phyloP scores from a whole-genome alignment of 2,797 vertebrate species.

The Halcyon badia region DNA sequence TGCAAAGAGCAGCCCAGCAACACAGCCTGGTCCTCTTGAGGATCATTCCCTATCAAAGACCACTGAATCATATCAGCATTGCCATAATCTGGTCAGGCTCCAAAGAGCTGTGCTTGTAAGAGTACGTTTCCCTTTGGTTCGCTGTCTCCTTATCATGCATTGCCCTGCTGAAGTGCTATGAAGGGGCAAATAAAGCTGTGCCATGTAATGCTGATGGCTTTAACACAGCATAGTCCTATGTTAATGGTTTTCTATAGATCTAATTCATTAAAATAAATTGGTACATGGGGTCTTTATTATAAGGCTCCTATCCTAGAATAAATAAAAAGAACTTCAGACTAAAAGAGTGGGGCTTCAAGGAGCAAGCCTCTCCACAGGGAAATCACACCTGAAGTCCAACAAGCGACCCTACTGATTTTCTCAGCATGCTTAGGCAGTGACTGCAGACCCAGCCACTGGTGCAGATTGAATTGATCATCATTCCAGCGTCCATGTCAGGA shows the following conservation, averaged over 20 bases:
- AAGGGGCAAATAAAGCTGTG: not conserved
- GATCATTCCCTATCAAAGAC: not conserved
- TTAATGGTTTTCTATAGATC: not conserved
- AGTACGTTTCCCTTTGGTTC: rapidly evolving
- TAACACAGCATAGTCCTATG: not conserved
- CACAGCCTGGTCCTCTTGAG: not conserved
- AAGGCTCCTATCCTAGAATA: not conserved
- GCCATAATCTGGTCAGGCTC: not conserved
- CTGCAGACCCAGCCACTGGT: rapidly evolving
- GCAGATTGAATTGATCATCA: not conserved
- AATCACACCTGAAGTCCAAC: not conserved
- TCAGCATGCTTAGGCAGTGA: not conserved
- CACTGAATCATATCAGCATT: not conserved
- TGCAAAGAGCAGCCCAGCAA: not conserved
- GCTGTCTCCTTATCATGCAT: rapidly evolving
- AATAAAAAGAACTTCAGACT: not conserved
- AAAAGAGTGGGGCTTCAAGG: not conserved
- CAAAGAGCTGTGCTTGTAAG: not conserved
- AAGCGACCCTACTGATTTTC: not conserved
- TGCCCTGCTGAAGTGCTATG: not conserved
- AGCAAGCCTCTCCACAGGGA: not conserved
- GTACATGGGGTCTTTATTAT: not conserved
- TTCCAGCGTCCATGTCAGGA: not conserved
- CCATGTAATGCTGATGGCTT: rapidly evolving
- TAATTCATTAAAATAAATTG: not conserved